phyloP scores from a whole-genome alignment of 2,888 invertebrate species.

The Drosophila tripunctata region DNA sequence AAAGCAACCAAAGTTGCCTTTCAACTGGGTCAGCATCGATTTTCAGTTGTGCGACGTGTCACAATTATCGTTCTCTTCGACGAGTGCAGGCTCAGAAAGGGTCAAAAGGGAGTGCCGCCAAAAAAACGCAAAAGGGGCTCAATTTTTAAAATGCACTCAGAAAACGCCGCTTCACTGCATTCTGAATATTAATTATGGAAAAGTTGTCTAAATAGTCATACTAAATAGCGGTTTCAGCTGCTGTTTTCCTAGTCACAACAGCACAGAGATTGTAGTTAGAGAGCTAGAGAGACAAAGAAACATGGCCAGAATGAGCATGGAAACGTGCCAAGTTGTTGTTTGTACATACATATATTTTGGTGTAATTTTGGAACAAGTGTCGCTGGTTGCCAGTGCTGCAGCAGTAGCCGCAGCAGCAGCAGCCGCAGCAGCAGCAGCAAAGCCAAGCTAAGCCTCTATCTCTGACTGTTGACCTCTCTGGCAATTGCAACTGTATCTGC shows the following conservation, averaged over 20 bases:
- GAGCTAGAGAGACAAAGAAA: conserved; percentile 47
- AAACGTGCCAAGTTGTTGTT: conserved; percentile 74
- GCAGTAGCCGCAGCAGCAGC: conserved; percentile 25
- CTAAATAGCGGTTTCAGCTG: conserved; percentile 46
- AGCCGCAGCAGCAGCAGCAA: too few relatives aligned
- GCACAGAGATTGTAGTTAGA: conserved; percentile 12
- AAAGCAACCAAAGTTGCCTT: conserved; percentile 14
- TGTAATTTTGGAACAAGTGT: conserved; percentile 76
- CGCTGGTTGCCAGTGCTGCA: conserved; percentile 33
- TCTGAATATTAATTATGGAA: conserved; percentile 61
- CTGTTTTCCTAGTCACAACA: conserved; percentile 40
- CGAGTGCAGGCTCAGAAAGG: background rate
- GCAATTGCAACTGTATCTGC: background rate
- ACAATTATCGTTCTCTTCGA: conserved; percentile 64
- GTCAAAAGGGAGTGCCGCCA: conserved; percentile 28
- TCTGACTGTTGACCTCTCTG: conserved; percentile 47
- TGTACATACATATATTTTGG: conserved; percentile 30
- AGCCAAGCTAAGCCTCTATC: conserved; percentile 27
- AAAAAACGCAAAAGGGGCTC: conserved; percentile 22
- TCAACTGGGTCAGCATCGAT: conserved; percentile 79
- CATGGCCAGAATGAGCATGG: conserved; percentile 70
- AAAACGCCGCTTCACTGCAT: conserved; percentile 29
- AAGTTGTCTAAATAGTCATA: conserved; percentile 23
- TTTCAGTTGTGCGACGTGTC: conserved; percentile 72
- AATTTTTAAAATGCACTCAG: conserved; percentile 42